Evolutionary conservation across 2,888 invertebrate species (phyloP).

Genomic region (Heliconius cydno): DNA sequence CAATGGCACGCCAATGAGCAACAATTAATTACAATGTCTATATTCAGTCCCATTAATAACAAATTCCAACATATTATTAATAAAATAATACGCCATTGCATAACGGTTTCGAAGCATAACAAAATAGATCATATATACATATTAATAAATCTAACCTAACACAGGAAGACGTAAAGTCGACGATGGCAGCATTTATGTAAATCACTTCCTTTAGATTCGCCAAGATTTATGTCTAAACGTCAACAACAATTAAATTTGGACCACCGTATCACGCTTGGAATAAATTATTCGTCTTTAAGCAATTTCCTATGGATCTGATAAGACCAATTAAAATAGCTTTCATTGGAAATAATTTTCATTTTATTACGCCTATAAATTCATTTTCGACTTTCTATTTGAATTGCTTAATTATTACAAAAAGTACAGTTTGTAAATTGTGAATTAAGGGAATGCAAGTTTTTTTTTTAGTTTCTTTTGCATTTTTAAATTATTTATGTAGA

Average conservation of each 20-base stretch:
- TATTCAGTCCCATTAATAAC: background rate
- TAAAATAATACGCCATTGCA: slow-evolving; percentile 32
- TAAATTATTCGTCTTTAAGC: slow-evolving; percentile 69
- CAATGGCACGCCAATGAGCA: no score
- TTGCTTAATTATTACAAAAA: background rate
- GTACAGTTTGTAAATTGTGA: no score
- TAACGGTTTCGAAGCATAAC: slow-evolving; percentile 31
- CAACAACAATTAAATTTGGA: slow-evolving; percentile 80
- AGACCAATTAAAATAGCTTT: slow-evolving; percentile 44
- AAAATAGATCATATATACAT: slow-evolving; percentile 41
- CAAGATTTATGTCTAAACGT: slow-evolving; percentile 75
- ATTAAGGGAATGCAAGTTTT: background rate
- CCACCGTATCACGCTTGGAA: slow-evolving; percentile 67
- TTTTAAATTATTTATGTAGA: background rate
- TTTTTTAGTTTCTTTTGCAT: background rate
- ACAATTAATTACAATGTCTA: slow-evolving; percentile 4
- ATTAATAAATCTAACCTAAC: slow-evolving; percentile 52
- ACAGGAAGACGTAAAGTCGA: slow-evolving; percentile 66
- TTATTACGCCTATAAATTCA: slow-evolving; percentile 20
- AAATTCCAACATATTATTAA: background rate
- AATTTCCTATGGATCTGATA: slow-evolving; percentile 49
- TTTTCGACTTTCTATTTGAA: background rate
- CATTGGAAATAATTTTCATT: slow-evolving; percentile 35
- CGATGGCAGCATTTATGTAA: slow-evolving; percentile 76
- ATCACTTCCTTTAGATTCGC: slow-evolving; percentile 76